phyloP scores from a whole-genome alignment of 2,113 vertebrate species.

The pig (Sus scrofa) region T2T-Sscrofa CM000826.6:22631001-22631500 shows the following conservation, averaged over 20 bases:
- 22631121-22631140: neutral
- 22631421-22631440: neutral
- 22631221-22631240: neutral
- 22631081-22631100: neutral
- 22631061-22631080: neutral
- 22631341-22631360: neutral
- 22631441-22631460: neutral
- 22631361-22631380: neutral
- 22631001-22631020: neutral
- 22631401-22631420: neutral
- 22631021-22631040: neutral
- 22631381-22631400: neutral
- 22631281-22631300: neutral
- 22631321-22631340: neutral
- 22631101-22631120: neutral
- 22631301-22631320: neutral
- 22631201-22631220: neutral
- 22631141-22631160: neutral
- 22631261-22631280: neutral
- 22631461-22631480: neutral
- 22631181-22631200: neutral
- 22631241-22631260: neutral
- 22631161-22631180: neutral
- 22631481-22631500: neutral
- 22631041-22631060: neutral